Evolutionary conservation across 2,797 vertebrate genomes (phyloP).

Genomic region (Strix occidentalis): DNA sequence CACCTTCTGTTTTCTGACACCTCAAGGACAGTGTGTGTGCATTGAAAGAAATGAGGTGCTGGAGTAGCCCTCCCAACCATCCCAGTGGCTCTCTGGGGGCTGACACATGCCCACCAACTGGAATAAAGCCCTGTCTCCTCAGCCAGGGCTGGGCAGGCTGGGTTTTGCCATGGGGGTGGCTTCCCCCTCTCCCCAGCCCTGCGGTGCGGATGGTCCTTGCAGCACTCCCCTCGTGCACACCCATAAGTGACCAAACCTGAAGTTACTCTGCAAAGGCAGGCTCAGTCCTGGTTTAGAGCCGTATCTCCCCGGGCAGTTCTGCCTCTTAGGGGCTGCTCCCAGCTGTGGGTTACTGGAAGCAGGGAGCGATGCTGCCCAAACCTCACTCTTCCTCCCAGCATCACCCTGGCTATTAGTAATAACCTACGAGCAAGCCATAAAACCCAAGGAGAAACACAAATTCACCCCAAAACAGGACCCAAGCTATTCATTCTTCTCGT

Average conservation of each 20-base stretch:
- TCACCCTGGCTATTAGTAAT: not conserved
- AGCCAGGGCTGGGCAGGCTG: not conserved
- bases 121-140: not conserved
- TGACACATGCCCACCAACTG: accelerated
- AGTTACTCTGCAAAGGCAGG: not conserved
- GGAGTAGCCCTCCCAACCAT: not conserved
- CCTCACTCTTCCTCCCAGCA: not conserved
- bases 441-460: not conserved
- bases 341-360: not conserved
- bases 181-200: not conserved
- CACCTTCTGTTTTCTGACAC: not conserved
- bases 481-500: accelerated
- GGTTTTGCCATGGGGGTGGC: not conserved
- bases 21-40: not conserved
- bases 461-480: not conserved
- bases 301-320: not conserved
- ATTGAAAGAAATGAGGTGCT: not conserved
- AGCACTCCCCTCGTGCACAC: not conserved
- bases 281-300: not conserved
- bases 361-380: not conserved
- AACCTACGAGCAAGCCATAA: not conserved
- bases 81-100: not conserved
- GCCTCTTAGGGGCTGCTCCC: not conserved
- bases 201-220: not conserved
- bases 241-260: not conserved